Evolutionary conservation across 2,888 invertebrate genomes (phyloP).

Genomic region (Tipula lateralis): DNA sequence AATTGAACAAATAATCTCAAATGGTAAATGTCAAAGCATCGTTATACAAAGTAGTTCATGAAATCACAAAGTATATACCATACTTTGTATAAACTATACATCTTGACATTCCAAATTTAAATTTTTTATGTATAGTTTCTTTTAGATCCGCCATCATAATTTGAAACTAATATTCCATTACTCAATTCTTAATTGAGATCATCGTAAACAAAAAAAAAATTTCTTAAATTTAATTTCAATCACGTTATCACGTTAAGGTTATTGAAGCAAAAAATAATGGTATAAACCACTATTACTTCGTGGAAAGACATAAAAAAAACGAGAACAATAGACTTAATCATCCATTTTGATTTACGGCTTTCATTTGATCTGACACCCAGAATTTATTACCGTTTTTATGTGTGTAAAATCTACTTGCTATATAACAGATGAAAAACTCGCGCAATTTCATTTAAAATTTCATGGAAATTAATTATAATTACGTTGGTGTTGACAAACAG

Average conservation of each 20-base stretch:
- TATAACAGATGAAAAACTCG: neutral
- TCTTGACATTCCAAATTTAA: neutral
- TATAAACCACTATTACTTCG: neutral
- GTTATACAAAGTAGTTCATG: constrained; percentile 5
- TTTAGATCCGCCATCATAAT: constrained; percentile 8
- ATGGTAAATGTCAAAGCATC: neutral
- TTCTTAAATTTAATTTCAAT: neutral
- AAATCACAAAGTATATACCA: neutral
- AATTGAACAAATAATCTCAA: neutral
- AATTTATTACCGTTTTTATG: neutral
- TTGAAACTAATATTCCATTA: neutral
- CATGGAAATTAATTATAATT: neutral
- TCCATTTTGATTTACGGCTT: neutral
- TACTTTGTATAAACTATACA: neutral
- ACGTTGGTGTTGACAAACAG: neutral
- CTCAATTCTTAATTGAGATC: neutral
- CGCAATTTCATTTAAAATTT: neutral
- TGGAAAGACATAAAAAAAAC: neutral
- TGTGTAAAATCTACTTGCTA: neutral
- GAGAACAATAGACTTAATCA: neutral
- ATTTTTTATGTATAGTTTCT: neutral
- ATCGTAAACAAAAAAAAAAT: neutral
- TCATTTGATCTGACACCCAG: neutral
- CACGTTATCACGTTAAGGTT: constrained; percentile 1
- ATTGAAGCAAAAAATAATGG: neutral